A percentile compares a stretch with the other conserved stretches of the same genome.
Evolutionary conservation across 2,113 vertebrate genomes (phyloP).

Genomic region (Eulemur macaco): DNA sequence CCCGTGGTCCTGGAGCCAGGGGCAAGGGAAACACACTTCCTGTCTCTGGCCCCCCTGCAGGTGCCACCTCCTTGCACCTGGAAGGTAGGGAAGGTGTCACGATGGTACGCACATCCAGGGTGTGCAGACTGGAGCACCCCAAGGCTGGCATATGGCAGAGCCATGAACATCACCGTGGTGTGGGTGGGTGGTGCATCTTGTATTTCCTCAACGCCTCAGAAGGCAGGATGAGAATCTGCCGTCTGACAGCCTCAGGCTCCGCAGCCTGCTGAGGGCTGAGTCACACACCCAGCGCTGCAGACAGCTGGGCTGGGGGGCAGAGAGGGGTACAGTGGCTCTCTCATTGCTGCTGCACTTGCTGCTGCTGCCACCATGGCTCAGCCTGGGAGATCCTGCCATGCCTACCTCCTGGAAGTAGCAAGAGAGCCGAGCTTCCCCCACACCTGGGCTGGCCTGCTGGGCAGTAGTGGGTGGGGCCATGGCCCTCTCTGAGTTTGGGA

Average conservation of each 20-base stretch:
- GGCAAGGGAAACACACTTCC: neutral
- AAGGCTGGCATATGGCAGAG: slow-evolving; percentile 48
- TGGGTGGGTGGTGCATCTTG: neutral
- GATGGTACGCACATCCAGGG: neutral
- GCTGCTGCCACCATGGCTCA: neutral
- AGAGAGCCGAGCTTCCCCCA: neutral
- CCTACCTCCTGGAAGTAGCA: neutral
- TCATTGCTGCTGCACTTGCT: neutral
- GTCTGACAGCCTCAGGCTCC: slow-evolving; percentile 34
- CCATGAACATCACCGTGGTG: neutral
- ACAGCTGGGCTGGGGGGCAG: neutral
- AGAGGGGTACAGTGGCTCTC: neutral
- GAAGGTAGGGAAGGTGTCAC: neutral
- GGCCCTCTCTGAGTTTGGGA: neutral
- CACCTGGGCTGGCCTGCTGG: neutral
- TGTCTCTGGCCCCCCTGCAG: neutral
- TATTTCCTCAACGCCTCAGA: slow-evolving; percentile 59
- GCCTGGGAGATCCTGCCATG: neutral
- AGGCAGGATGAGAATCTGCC: neutral
- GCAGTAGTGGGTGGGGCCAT: neutral
- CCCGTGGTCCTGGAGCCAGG: neutral
- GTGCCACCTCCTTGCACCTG: neutral
- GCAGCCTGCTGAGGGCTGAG: neutral
- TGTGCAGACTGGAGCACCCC: neutral
- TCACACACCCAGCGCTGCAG: neutral